Conservation (phyloP, 2,888 invertebrate genomes). For the Myopa tessellatipennis region DNA sequence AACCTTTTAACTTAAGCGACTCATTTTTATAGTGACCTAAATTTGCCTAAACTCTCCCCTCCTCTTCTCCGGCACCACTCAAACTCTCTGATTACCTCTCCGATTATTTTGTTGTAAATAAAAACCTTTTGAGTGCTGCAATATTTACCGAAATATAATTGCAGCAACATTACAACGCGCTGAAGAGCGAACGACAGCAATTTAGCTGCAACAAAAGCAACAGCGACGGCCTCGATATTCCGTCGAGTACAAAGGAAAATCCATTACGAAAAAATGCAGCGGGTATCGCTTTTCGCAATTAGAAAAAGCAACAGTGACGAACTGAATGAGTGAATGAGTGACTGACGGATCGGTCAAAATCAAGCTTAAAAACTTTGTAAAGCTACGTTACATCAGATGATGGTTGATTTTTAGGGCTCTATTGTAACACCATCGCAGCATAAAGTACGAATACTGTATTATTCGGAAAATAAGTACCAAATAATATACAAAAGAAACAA, state of each 20-base stretch:
- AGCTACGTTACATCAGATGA: neutral
- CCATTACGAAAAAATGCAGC: constrained; percentile 13
- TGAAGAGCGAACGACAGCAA: neutral
- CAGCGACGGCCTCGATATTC: neutral
- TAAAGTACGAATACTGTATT: no score
- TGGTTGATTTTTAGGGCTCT: neutral
- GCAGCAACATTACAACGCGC: neutral
- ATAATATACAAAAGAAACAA: neutral
- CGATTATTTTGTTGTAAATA: constrained; percentile 1
- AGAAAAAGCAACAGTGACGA: neutral
- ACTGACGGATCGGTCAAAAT: constrained; percentile 10
- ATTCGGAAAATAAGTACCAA: neutral
- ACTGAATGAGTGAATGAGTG: neutral
- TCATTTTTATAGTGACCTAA: neutral
- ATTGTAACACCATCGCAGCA: neutral
- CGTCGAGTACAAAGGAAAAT: neutral
- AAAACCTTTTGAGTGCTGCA: neutral
- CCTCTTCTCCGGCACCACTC: neutral
- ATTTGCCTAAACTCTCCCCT: neutral
- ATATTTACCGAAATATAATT: neutral
- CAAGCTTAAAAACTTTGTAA: neutral
- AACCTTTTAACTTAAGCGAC: neutral
- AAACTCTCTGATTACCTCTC: neutral
- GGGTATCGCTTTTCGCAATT: constrained; percentile 11
- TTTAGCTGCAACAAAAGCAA: neutral